phyloP scores from a whole-genome alignment of 2,888 invertebrate genomes.

The Leptarthrus brevirostris region DNA sequence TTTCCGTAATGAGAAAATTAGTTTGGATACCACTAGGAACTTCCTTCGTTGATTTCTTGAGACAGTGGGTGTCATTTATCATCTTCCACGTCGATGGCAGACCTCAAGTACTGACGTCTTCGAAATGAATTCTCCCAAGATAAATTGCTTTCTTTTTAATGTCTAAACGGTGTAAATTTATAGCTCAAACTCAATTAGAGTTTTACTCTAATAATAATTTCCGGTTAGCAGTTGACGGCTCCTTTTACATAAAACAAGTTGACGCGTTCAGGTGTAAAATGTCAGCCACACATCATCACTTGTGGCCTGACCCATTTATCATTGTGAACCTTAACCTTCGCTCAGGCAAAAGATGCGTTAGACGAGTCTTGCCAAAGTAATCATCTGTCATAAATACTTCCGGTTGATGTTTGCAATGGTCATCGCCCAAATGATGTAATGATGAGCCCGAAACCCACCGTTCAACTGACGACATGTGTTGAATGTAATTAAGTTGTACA shows the following conservation, averaged over 20 bases:
- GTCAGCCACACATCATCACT: conserved; percentile 35
- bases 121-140: too few relatives aligned
- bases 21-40: too few relatives aligned
- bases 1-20: too few relatives aligned
- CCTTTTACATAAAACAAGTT: background rate
- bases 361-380: conserved; percentile 20
- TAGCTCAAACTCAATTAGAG: background rate
- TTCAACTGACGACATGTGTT: conserved; percentile 23
- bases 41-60: too few relatives aligned
- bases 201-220: conserved; percentile 29
- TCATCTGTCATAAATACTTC: conserved; percentile 54
- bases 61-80: too few relatives aligned
- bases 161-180: too few relatives aligned
- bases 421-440: conserved; percentile 48
- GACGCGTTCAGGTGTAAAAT: conserved; percentile 40
- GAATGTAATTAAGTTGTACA: conserved; percentile 33
- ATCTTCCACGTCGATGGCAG: too few relatives aligned
- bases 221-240: conserved; percentile 31
- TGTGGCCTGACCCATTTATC: conserved; percentile 26
- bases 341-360: background rate
- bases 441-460: conserved; percentile 4
- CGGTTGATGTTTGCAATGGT: conserved; percentile 52
- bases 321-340: conserved; percentile 30
- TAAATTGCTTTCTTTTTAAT: too few relatives aligned
- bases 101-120: too few relatives aligned